These are phyloP conservation scores for Athene cunicularia DNA, from an alignment of 2,113 vertebrate genomes.

Conservation along the genomic window DNA sequence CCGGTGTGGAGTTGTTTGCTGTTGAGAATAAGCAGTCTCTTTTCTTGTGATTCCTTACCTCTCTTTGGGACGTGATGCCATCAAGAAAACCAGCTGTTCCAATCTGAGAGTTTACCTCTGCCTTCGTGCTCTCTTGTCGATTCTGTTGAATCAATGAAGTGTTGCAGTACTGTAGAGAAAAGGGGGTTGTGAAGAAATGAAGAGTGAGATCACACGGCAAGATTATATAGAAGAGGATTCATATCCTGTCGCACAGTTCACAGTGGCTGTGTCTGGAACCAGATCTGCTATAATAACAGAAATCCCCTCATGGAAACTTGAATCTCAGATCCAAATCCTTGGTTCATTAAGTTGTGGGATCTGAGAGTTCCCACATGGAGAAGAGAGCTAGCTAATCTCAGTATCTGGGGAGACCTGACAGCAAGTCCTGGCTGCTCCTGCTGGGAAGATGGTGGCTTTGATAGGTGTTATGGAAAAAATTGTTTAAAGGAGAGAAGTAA, in stretches of 20 bases:
- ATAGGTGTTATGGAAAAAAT: neutral
- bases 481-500: neutral
- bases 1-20: constrained; percentile 27
- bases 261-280: neutral
- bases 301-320: neutral
- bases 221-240: neutral
- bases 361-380: neutral
- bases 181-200: neutral
- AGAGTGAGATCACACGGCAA: constrained; percentile 2
- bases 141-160: constrained; percentile 40
- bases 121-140: neutral
- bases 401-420: neutral
- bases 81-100: constrained; percentile 59
- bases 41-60: constrained; percentile 39
- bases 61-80: constrained; percentile 30
- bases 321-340: neutral
- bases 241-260: neutral
- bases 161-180: constrained; percentile 7
- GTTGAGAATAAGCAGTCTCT: constrained; percentile 51
- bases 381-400: neutral
- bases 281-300: neutral
- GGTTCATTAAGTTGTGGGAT: neutral
- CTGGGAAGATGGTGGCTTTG: neutral
- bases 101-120: neutral
- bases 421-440: neutral